Percentiles rank a stretch among this genome's conserved stretches.
Conservation (phyloP, 2,797 vertebrate species). For the Peromyscus melanophrys region DNA sequence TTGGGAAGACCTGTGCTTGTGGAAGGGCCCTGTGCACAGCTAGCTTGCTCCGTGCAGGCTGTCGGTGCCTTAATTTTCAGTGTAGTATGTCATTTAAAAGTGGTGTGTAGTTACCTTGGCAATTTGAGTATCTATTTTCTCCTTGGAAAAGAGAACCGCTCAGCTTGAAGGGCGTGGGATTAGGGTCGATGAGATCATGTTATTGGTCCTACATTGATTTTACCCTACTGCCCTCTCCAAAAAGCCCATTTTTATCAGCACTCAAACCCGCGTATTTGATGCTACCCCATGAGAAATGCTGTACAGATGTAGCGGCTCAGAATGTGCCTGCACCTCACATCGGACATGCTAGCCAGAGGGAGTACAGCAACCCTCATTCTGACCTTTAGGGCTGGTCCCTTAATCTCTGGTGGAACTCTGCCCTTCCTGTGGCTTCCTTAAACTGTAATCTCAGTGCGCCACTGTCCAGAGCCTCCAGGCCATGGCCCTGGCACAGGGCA, state of each 20-base stretch:
- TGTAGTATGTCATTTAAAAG: background rate
- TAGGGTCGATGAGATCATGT: background rate
- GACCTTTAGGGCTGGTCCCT: background rate
- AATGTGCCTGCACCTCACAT: background rate
- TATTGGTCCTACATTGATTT: background rate
- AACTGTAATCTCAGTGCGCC: background rate
- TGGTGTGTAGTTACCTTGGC: background rate
- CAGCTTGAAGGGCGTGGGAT: background rate
- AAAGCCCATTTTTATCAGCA: slow-evolving; percentile 1
- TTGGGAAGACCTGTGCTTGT: slow-evolving; percentile 6
- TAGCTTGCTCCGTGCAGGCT: background rate
- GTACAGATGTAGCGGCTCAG: background rate
- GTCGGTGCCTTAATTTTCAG: slow-evolving; percentile 19
- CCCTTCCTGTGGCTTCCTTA: background rate
- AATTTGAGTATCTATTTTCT: background rate
- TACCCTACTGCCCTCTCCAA: background rate
- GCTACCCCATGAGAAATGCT: background rate
- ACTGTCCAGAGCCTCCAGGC: background rate
- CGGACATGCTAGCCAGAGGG: background rate
- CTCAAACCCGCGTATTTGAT: background rate
- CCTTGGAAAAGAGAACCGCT: background rate
- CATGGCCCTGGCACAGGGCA: background rate
- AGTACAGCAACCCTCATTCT: background rate
- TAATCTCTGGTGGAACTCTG: background rate
- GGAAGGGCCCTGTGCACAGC: background rate